Evolutionary conservation across 2,113 vertebrate genomes (phyloP).

Genomic region (Monarcha castaneiventris): DNA sequence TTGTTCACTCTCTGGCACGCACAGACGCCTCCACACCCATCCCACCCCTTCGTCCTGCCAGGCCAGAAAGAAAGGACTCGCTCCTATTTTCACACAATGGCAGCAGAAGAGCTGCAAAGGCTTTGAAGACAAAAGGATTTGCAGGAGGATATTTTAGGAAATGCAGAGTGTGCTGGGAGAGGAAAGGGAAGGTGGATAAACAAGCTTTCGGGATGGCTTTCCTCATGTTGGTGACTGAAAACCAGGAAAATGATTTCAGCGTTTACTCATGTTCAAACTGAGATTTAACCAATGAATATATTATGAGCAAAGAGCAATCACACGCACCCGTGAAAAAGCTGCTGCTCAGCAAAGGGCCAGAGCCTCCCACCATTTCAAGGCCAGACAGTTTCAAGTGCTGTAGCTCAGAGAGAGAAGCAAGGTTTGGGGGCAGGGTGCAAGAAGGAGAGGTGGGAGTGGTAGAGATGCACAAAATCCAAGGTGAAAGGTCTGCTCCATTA

Average conservation of each 20-base stretch:
- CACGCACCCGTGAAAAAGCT: background rate
- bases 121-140: background rate
- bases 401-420: background rate
- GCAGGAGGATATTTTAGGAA: background rate
- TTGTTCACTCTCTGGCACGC: slow-evolving; percentile 11
- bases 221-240: background rate
- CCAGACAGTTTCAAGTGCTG: background rate
- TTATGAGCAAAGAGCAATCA: background rate
- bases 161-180: background rate
- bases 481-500: background rate
- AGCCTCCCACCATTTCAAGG: background rate
- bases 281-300: background rate
- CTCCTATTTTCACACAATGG: background rate
- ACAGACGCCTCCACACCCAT: slow-evolving; percentile 11
- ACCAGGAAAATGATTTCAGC: background rate
- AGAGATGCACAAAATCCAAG: background rate
- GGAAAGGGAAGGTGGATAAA: background rate
- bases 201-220: background rate
- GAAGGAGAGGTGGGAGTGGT: background rate
- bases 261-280: background rate
- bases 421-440: background rate
- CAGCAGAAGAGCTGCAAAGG: background rate
- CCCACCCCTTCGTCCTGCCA: background rate
- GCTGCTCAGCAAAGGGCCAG: background rate
- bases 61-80: background rate